phyloP scores from a whole-genome alignment of 1,140 invertebrate species.

The Drosophila arizonae region DNA sequence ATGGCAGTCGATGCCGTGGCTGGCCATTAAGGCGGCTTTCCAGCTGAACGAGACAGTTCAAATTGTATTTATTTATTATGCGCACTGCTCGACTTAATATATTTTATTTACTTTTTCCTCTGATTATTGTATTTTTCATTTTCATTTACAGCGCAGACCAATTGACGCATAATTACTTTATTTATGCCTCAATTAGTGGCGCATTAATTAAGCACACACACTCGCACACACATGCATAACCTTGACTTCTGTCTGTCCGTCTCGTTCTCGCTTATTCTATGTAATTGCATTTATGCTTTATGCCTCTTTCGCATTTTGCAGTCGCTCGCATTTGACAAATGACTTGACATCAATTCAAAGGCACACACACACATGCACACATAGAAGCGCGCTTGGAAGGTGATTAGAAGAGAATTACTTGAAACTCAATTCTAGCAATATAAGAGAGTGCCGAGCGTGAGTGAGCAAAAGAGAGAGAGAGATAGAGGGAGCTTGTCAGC shows the following conservation, averaged over 20 bases:
- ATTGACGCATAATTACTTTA: slow-evolving; percentile 47
- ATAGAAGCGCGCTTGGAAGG: neutral
- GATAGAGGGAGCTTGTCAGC: neutral
- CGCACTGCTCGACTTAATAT: slow-evolving; percentile 14
- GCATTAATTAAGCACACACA: slow-evolving; percentile 44
- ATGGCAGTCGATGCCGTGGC: slow-evolving; percentile 12
- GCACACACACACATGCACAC: slow-evolving; percentile 9
- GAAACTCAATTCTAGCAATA: slow-evolving; percentile 23
- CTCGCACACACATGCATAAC: slow-evolving; percentile 22
- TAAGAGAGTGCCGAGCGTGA: neutral
- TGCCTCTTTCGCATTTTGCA: slow-evolving; percentile 16
- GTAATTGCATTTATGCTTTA: slow-evolving; percentile 51
- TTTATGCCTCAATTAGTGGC: slow-evolving; percentile 52
- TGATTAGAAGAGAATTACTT: slow-evolving; percentile 37
- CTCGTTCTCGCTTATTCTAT: neutral
- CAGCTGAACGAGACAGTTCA: slow-evolving; percentile 6
- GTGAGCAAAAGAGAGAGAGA: slow-evolving; percentile 9
- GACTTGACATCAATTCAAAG: slow-evolving; percentile 44
- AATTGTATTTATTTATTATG: slow-evolving; percentile 25
- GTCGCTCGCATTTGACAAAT: slow-evolving; percentile 43
- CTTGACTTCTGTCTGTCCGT: slow-evolving; percentile 27
- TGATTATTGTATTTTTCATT: neutral
- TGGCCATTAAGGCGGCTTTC: slow-evolving; percentile 22
- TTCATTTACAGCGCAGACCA: slow-evolving; percentile 28
- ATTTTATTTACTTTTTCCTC: slow-evolving; percentile 10